Evolutionary conservation across 1,140 invertebrate genomes (phyloP).

Genomic region (Oreohelix idahoensis): DNA sequence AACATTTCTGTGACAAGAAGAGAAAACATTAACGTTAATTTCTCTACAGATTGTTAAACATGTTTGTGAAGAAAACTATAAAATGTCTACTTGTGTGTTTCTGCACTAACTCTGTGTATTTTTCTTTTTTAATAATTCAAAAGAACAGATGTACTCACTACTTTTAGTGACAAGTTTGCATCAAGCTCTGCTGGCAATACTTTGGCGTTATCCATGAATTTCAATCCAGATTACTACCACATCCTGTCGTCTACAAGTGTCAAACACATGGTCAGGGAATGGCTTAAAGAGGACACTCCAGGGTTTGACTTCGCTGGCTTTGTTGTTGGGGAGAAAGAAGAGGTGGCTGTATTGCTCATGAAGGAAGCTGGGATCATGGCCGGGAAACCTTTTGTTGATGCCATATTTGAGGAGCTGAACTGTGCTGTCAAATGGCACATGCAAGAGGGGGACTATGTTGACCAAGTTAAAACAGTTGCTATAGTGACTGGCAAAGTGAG

Average conservation of each 20-base stretch:
- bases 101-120: no score
- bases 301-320: slow-evolving; percentile 72
- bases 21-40: no score
- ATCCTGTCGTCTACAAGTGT: slow-evolving; percentile 65
- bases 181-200: not conserved
- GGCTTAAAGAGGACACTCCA: slow-evolving; percentile 72
- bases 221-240: slow-evolving; percentile 52
- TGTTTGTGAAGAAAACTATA: no score
- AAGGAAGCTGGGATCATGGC: slow-evolving; percentile 73
- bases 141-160: no score
- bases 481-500: slow-evolving; percentile 69
- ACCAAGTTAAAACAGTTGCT: slow-evolving; percentile 63
- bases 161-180: not conserved
- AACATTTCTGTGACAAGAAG: no score
- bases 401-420: slow-evolving; percentile 72
- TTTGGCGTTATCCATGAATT: slow-evolving; percentile 41
- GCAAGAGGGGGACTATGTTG: slow-evolving; percentile 65
- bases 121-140: no score
- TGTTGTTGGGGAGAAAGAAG: slow-evolving; percentile 70
- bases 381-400: slow-evolving; percentile 73
- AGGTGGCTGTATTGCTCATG: slow-evolving; percentile 67
- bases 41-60: no score
- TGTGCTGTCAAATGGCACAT: slow-evolving; percentile 69
- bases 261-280: slow-evolving; percentile 64
- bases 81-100: no score